phyloP scores from a whole-genome alignment of 2,888 invertebrate genomes.

The Drosophila stalkeri region DNA sequence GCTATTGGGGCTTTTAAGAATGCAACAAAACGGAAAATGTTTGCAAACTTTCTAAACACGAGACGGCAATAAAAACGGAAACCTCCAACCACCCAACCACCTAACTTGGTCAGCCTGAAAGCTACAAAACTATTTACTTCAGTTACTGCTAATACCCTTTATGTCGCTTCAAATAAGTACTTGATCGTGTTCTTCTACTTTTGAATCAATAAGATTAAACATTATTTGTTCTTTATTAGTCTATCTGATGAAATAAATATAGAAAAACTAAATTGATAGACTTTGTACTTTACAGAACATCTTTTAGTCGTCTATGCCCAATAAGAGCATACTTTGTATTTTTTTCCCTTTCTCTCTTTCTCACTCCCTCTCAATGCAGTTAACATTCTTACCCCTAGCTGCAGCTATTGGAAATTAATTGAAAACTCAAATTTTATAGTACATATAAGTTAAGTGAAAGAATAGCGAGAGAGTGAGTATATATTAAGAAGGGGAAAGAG shows the following conservation, averaged over 20 bases:
- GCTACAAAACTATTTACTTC: constrained; percentile 56
- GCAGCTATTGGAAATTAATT: constrained; percentile 75
- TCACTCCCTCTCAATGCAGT: background rate
- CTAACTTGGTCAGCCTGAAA: constrained; percentile 26
- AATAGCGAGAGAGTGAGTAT: background rate
- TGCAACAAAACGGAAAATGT: constrained; percentile 58
- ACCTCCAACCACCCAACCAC: constrained; percentile 14
- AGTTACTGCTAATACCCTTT: constrained; percentile 41
- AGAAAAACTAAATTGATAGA: background rate
- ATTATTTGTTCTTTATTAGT: background rate
- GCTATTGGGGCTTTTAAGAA: constrained; percentile 49
- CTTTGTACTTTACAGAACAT: constrained; percentile 1
- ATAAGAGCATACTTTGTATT: background rate
- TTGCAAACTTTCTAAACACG: constrained; percentile 68
- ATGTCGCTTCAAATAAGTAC: background rate
- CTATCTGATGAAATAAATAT: background rate
- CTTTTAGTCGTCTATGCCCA: background rate
- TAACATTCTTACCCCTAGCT: constrained; percentile 28
- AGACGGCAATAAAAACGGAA: constrained; percentile 67
- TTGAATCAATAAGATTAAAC: background rate
- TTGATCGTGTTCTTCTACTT: background rate
- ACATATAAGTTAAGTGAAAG: constrained; percentile 27
- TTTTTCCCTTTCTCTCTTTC: background rate
- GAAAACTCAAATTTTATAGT: constrained; percentile 70
- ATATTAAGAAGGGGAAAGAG: background rate